Evolutionary conservation across 2,888 invertebrate genomes (phyloP), one percentile per base, ranked within the genome.

Genomic region (Danaus chrysippus): DNA sequence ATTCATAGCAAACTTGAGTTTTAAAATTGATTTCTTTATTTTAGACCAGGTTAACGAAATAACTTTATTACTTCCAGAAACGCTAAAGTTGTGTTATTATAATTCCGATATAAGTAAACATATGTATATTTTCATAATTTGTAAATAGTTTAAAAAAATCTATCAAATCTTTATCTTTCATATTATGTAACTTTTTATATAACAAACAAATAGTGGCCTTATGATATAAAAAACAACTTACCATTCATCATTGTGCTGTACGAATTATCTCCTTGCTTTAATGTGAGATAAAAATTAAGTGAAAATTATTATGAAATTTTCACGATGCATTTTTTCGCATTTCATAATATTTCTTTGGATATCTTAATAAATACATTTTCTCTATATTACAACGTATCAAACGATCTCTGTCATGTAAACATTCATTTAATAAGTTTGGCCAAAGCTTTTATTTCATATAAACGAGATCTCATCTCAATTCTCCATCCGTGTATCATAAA

Each of bases 301-400:
- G 79, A 83, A 83, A 81, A 81, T 80, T 81, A 75, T 58, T 65
- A 79, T 82, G 41, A 73, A 83, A 84, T 83, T 83, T 84, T 84
- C 83, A 78, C 76, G 68, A 74, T 75, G 62, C 62, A 72, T 73
- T 73, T 63, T 53, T 64, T 63, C 57, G 59, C 52, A 62, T 54
- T 59, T 60, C 60, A 56, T 13, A 55, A 23, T 61, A 54, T 49
- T 56, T 43, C 19, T 56, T 61, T 13, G 52, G 42, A 63, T 54
- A 62, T 59, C 56, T 58, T 55, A 42, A 52, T 49, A 15, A 61
- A 53, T 58, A 58, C 64, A 58, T 54, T 19, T 59, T 64, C 71
- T 10, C 15, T 49, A 10, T 49, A 49, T 49, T n/a, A 49, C 1
- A 46, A 9, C 13, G 15, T 46, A 46, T 46, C 10, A 49, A 10